phyloP scores from a whole-genome alignment of 1,140 invertebrate species.

The Bombus sibiricus region DNA sequence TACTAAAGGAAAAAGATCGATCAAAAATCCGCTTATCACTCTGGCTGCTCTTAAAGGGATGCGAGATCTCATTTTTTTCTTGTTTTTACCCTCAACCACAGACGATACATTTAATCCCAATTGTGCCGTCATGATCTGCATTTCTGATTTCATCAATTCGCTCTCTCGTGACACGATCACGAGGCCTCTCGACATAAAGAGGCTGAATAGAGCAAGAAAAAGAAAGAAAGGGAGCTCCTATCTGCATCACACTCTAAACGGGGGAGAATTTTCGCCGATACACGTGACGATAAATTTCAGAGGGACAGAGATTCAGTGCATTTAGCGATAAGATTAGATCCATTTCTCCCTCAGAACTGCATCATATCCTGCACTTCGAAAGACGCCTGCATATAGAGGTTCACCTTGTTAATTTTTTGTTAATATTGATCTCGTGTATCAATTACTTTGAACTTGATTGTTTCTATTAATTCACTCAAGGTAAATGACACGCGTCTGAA shows the following conservation, averaged over 20 bases:
- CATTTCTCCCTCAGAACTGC: background rate
- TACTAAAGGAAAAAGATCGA: background rate
- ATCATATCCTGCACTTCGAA: background rate
- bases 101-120: conserved; percentile 64
- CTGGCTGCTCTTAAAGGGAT: conserved; percentile 11
- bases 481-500: background rate
- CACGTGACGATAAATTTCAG: conserved; percentile 11
- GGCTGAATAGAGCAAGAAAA: conserved; percentile 8
- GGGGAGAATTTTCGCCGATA: conserved; percentile 30
- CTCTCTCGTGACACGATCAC: conserved; percentile 58
- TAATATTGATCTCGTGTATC: background rate
- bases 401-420: background rate
- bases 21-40: conserved; percentile 68
- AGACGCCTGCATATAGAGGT: conserved; percentile 11
- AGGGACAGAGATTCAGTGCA: background rate
- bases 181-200: conserved; percentile 30
- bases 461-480: background rate
- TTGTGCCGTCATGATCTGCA: conserved; percentile 72
- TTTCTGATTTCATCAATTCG: conserved; percentile 77
- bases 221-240: conserved; percentile 39
- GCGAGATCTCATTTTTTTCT: background rate
- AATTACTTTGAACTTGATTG: background rate
- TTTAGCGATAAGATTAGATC: conserved; percentile 50
- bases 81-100: background rate
- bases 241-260: conserved; percentile 52